A percentile compares a stretch with the other conserved stretches of the same genome.
Conservation (phyloP, 2,888 invertebrate species). For the Chloromyia formosa region DNA sequence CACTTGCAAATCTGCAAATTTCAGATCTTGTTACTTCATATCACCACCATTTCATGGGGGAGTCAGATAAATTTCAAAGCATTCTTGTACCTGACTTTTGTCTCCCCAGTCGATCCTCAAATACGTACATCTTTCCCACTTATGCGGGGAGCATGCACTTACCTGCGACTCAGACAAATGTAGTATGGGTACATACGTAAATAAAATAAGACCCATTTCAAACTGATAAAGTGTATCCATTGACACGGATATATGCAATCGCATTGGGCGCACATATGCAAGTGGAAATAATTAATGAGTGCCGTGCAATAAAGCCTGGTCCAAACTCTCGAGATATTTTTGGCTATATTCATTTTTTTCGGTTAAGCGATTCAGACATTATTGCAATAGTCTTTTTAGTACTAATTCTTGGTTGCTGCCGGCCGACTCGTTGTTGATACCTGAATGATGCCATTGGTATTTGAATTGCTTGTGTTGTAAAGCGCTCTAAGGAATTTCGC, state of each 20-base stretch:
- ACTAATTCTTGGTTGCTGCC: constrained; percentile 13
- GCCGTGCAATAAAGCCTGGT: constrained; percentile 12
- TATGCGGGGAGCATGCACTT: background rate
- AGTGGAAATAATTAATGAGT: constrained; percentile 25
- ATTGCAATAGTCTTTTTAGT: constrained; percentile 2
- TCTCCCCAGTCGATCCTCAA: background rate
- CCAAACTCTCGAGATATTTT: background rate
- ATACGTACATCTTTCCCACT: background rate
- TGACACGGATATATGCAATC: background rate
- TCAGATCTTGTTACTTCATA: background rate
- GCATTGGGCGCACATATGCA: background rate
- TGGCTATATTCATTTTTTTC: too few species aligned
- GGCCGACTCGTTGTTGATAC: too few species aligned
- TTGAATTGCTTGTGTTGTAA: too few species aligned
- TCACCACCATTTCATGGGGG: background rate
- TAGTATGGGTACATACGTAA: background rate
- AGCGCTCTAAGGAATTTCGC: too few species aligned
- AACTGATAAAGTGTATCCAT: too few species aligned
- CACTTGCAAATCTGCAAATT: too few species aligned
- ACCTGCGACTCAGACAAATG: background rate
- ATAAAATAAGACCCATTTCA: too few species aligned
- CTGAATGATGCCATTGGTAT: too few species aligned
- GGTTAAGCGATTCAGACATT: background rate
- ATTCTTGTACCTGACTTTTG: background rate
- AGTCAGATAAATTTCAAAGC: background rate